Percentiles rank a stretch among this genome's conserved stretches.
phyloP scores from a whole-genome alignment of 2,888 invertebrate species.

The Rhingia rostrata region DNA sequence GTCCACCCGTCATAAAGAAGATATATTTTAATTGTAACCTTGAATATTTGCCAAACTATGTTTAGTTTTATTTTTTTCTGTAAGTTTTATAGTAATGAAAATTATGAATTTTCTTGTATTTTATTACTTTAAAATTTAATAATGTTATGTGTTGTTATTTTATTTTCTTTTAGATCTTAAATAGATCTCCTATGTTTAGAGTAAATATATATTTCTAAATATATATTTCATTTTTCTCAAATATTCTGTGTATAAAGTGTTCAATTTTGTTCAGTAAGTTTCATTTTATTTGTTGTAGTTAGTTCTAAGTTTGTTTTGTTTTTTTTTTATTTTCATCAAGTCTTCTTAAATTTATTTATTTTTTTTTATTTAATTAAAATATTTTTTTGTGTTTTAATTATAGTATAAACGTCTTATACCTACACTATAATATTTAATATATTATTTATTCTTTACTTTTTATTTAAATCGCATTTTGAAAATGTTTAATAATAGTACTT shows the following conservation, averaged over 20 bases:
- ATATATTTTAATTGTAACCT: conserved; percentile 5
- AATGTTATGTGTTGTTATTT: conserved; percentile 33
- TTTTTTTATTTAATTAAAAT: conserved; percentile 42
- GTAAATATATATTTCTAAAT: conserved; percentile 63
- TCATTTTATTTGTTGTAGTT: conserved; percentile 35
- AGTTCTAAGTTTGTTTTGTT: conserved; percentile 75
- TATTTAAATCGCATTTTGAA: conserved; percentile 64
- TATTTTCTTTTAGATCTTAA: conserved; percentile 52
- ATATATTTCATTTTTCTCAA: conserved; percentile 50
- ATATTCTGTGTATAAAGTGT: conserved; percentile 59
- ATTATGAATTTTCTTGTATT: conserved; percentile 54
- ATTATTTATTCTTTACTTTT: conserved; percentile 70
- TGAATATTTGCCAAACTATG: conserved; percentile 35
- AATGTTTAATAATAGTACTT: conserved; percentile 67
- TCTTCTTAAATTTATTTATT: conserved; percentile 58
- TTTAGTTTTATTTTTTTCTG: conserved; percentile 12
- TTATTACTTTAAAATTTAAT: conserved; percentile 38
- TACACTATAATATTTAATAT: conserved; percentile 67
- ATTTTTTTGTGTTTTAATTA: conserved; percentile 67
- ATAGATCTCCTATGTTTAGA: conserved; percentile 60
- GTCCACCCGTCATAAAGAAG: not conserved
- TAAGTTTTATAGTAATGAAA: conserved; percentile 59
- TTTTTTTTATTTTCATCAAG: conserved; percentile 62
- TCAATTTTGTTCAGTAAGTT: conserved; percentile 55
- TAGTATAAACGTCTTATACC: conserved; percentile 75